phyloP scores from a whole-genome alignment of 2,888 invertebrate genomes.

The Pinctada fucata region DNA sequence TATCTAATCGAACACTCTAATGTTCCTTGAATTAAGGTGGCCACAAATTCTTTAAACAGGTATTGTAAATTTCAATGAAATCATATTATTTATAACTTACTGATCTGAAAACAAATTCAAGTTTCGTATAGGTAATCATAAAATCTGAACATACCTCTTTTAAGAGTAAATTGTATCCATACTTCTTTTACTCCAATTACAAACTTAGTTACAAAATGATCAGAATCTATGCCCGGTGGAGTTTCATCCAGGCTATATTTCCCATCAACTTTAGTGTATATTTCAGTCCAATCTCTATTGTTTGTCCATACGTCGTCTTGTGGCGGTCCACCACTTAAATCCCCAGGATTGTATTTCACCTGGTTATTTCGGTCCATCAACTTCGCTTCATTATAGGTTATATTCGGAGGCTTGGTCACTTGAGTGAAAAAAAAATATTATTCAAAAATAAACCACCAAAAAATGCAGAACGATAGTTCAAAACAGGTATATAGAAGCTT shows the following conservation, averaged over 20 bases:
- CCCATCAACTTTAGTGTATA: slow-evolving; percentile 1
- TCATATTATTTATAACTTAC: too few relatives aligned
- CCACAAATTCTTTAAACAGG: too few relatives aligned
- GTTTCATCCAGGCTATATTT: neutral
- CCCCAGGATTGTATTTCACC: slow-evolving; percentile 2
- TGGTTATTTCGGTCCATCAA: slow-evolving; percentile 1
- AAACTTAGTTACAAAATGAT: slow-evolving; percentile 31
- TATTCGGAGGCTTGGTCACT: slow-evolving; percentile 16
- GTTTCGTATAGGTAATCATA: too few relatives aligned
- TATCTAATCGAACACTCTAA: too few relatives aligned
- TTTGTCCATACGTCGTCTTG: slow-evolving; percentile 29
- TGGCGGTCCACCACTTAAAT: neutral
- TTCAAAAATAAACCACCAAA: too few relatives aligned
- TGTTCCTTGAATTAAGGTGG: too few relatives aligned
- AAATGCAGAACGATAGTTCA: too few relatives aligned
- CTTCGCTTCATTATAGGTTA: slow-evolving; percentile 11
- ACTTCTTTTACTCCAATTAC: slow-evolving; percentile 26
- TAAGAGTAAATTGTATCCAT: neutral
- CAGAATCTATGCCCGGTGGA: neutral
- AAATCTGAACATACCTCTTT: too few relatives aligned
- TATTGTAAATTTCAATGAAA: too few relatives aligned
- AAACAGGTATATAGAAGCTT: too few relatives aligned
- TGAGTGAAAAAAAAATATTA: neutral
- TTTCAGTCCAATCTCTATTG: slow-evolving; percentile 4
- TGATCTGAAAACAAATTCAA: too few relatives aligned